Base-by-base conservation (phyloP, 2,888 invertebrate genomes). In the Vannuccia rotundouncinata region DNA sequence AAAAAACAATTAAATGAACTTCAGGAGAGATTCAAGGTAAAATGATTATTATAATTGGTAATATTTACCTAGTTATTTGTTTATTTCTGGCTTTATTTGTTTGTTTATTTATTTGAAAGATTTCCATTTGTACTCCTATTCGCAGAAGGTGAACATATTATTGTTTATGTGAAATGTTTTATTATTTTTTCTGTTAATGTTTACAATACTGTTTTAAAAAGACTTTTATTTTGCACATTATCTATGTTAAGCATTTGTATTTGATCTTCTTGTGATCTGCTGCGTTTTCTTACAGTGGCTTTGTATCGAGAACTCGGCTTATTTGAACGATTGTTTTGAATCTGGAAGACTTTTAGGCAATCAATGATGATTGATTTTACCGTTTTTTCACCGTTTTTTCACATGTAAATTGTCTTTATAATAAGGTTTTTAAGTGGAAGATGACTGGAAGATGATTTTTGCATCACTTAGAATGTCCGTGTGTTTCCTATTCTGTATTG, bases 1-100 rank as follows among this genome's bases (percentile, higher is more conserved):
- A 87, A 88, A 85, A 87, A 87, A 82, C 88, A 88, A 82, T 84
- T 88, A 1, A 84, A 85, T 59, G 88, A 88, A 80, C 83, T 88
- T 76, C 87, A 88, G 81, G 88, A 88, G 81, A 82, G 87, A 60
- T 88, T 88, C 83, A 86, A 85, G 82, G 87, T 86, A 0, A 75
- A 66, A 66, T 66, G 27, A 17, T 17, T 5, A 66, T 25, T 13
- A 5, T 1, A 66, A 5, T 25, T 66, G 27, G 17, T 66, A 27
- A 5, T 1, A 17, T 66, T 66, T 25, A 27, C 27, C 27, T 5
- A 5, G 13, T 59, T 59, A n/a, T n/a, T n/a, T n/a, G n/a, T n/a
- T n/a, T n/a, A n/a, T n/a, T n/a, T n/a, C n/a, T n/a, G n/a, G n/a
- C n/a, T n/a, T n/a, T n/a, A n/a, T n/a, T n/a, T n/a, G n/a, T n/a